These are phyloP conservation scores for Troides helena DNA, from an alignment of 2,888 invertebrate genomes.

Conservation along the genomic window DNA sequence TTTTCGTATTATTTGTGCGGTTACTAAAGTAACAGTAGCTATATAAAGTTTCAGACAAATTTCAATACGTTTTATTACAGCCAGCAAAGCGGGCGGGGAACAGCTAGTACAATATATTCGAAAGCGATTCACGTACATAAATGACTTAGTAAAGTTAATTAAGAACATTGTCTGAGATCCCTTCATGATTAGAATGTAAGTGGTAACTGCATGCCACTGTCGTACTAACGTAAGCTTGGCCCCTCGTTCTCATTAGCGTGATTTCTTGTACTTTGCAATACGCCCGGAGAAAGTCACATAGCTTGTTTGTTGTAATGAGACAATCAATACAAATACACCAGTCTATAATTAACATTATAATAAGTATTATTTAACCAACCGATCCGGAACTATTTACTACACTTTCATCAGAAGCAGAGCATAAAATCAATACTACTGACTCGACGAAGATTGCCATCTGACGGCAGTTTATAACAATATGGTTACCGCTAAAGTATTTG, in stretches of 20 bases:
- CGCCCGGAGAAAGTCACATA: constrained; percentile 45
- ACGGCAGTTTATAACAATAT: too few relatives aligned
- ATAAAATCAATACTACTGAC: background rate
- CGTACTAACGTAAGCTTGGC: constrained; percentile 26
- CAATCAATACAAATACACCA: background rate
- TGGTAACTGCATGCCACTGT: constrained; percentile 10
- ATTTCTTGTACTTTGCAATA: constrained; percentile 39
- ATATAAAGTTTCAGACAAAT: too few relatives aligned
- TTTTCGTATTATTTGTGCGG: too few relatives aligned
- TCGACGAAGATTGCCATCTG: too few relatives aligned
- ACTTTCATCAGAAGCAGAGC: too few relatives aligned
- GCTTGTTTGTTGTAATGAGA: constrained; percentile 20
- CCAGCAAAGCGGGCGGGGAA: too few relatives aligned
- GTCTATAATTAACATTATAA: background rate
- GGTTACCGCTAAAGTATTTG: too few relatives aligned
- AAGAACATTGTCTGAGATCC: constrained; percentile 32
- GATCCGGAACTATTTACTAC: background rate
- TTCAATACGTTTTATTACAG: too few relatives aligned
- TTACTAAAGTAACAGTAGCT: too few relatives aligned
- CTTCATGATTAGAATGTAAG: constrained; percentile 25
- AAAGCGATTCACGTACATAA: constrained; percentile 32
- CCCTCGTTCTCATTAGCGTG: constrained; percentile 41
- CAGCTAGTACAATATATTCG: constrained; percentile 30
- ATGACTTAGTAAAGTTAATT: constrained; percentile 33
- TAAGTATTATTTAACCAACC: background rate